A percentile compares a stretch with the other conserved stretches of the same genome.
phyloP scores from a whole-genome alignment of 64 coral and sea anemone genomes.

The Dendronephthya gigantea region DNA sequence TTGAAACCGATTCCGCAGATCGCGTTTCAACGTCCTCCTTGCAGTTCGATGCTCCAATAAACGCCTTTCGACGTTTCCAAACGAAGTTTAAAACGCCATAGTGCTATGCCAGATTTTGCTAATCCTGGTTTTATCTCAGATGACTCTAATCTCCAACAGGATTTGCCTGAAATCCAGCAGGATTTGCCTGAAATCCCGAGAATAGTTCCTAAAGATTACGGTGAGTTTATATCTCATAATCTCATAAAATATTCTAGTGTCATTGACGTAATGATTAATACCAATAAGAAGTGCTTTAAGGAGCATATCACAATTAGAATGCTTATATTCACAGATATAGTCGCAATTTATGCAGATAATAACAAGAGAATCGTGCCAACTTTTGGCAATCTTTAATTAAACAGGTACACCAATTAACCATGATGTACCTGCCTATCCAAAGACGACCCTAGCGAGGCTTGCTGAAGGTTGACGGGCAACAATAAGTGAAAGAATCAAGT shows the following conservation, averaged over 20 bases:
- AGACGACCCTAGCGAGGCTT: neutral
- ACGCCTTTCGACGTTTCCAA: conserved; percentile 4
- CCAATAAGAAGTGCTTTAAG: too few species aligned
- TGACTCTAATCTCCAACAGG: neutral
- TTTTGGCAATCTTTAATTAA: neutral
- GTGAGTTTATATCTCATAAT: too few species aligned
- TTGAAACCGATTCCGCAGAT: neutral
- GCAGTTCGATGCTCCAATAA: neutral
- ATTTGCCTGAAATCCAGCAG: neutral
- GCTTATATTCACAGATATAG: neutral
- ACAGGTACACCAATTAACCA: neutral
- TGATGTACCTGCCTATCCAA: neutral
- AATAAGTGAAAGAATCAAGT: neutral
- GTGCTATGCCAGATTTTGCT: neutral
- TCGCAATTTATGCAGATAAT: neutral
- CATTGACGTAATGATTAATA: too few species aligned
- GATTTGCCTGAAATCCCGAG: neutral
- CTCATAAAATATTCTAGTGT: too few species aligned
- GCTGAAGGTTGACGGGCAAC: neutral
- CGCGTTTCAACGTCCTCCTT: neutral
- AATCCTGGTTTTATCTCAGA: neutral
- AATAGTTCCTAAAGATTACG: neutral
- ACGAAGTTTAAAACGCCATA: neutral
- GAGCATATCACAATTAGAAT: neutral
- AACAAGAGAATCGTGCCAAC: too few species aligned